These are phyloP conservation scores for Pavo muticus DNA, from an alignment of 2,113 vertebrate genomes.

Conservation along the genomic window DNA sequence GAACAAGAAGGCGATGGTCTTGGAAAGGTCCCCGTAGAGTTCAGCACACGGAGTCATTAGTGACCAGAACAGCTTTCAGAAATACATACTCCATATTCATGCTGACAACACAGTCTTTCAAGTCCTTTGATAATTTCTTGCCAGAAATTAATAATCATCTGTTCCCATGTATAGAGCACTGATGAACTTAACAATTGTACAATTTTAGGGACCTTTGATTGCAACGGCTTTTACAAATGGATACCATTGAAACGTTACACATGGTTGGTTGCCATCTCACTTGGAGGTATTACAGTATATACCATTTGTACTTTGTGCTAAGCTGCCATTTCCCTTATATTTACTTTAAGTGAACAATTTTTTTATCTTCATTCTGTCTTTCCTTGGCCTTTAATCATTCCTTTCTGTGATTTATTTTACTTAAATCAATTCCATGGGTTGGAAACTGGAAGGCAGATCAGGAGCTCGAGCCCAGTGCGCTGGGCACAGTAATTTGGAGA, in stretches of 20 bases:
- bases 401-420: constrained; percentile 61
- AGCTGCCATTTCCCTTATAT: constrained; percentile 66
- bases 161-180: constrained; percentile 89
- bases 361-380: constrained; percentile 53
- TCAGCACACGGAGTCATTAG: neutral
- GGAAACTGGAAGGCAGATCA: constrained; percentile 79
- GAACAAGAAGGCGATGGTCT: constrained; percentile 54
- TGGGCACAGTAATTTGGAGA: neutral
- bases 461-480: neutral
- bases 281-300: constrained; percentile 93
- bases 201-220: constrained; percentile 99
- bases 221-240: constrained; percentile 99
- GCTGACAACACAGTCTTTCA: constrained; percentile 81
- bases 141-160: constrained; percentile 78
- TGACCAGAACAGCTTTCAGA: constrained; percentile 52
- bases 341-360: constrained; percentile 60
- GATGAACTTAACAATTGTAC: constrained; percentile 95
- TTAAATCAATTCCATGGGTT: constrained; percentile 54
- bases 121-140: constrained; percentile 82
- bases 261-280: constrained; percentile 94
- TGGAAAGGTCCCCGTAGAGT: constrained; percentile 37
- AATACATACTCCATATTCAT: constrained; percentile 87
- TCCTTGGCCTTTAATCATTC: constrained; percentile 70
- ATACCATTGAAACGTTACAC: constrained; percentile 99
- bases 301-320: constrained; percentile 80